A percentile compares a stretch with the other conserved stretches of the same genome.
Evolutionary conservation across 2,888 invertebrate species (phyloP).

Genomic region (Metalampra italica): DNA sequence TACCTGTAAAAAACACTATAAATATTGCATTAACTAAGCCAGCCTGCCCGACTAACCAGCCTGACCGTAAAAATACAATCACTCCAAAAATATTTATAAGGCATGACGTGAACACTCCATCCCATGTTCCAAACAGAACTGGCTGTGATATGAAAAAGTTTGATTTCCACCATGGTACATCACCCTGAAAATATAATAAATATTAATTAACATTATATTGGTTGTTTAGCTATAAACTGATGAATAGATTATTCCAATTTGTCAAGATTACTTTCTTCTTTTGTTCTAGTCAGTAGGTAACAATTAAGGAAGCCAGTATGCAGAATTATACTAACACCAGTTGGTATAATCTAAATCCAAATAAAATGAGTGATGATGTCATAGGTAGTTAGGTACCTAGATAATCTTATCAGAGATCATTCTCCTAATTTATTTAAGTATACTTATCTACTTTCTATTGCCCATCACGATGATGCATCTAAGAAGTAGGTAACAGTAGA

Average conservation of each 20-base stretch:
- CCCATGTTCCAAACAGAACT: constrained; percentile 97
- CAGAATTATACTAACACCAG: too few species aligned
- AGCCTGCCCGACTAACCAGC: constrained; percentile 97
- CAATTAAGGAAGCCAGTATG: too few species aligned
- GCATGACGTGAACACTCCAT: constrained; percentile 98
- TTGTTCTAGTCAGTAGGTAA: too few species aligned
- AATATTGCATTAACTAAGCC: constrained; percentile 89
- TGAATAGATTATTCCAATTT: too few species aligned
- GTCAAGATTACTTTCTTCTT: neutral
- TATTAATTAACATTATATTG: neutral
- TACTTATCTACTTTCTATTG: too few species aligned
- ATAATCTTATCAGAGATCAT: neutral
- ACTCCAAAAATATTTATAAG: constrained; percentile 98
- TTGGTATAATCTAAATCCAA: neutral
- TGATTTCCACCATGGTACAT: constrained; percentile 96
- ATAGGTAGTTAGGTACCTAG: too few species aligned
- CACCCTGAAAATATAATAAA: constrained; percentile 74
- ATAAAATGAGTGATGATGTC: neutral
- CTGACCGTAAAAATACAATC: constrained; percentile 96
- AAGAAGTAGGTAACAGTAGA: too few species aligned
- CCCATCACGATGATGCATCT: too few species aligned
- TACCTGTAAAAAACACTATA: constrained; percentile 89
- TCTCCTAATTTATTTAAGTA: neutral
- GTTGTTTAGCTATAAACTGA: neutral
- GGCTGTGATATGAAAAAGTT: constrained; percentile 98